Percentiles rank a stretch among this genome's conserved stretches.
phyloP scores from a whole-genome alignment of 2,888 invertebrate species.

The Drosophila leonis region DNA sequence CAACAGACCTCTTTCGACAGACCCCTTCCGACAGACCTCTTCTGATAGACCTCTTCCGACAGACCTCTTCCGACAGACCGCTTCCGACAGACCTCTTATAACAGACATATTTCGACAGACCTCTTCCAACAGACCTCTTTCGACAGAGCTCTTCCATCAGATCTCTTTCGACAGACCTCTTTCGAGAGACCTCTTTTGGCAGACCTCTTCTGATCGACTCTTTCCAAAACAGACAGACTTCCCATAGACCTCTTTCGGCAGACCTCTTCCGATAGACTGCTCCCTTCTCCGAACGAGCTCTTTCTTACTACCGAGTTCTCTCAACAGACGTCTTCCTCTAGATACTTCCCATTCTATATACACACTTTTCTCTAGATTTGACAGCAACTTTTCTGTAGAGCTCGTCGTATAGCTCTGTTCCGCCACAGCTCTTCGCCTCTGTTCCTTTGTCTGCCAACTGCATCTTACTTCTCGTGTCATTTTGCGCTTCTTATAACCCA shows the following conservation, averaged over 20 bases:
- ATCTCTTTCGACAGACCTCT: not conserved
- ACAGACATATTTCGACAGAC: not conserved
- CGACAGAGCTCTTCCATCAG: not conserved
- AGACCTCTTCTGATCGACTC: not conserved
- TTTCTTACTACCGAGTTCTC: too few species aligned
- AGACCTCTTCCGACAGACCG: not conserved
- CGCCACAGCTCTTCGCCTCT: not conserved
- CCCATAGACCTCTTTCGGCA: too few species aligned
- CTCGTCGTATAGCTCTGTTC: not conserved
- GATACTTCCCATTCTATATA: too few species aligned
- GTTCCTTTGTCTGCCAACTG: not conserved
- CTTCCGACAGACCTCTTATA: not conserved
- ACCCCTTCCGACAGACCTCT: not conserved
- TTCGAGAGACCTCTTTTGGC: not conserved
- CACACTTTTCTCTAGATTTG: too few species aligned
- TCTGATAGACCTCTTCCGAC: not conserved
- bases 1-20: not conserved
- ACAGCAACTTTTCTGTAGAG: not conserved
- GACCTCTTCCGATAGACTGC: too few species aligned
- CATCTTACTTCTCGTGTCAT: not conserved
- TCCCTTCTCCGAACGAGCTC: too few species aligned
- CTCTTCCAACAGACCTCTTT: not conserved
- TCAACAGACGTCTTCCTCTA: too few species aligned
- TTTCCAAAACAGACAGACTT: too few species aligned
- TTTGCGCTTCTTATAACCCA: constrained; percentile 45